phyloP scores from a whole-genome alignment of 2,797 vertebrate species.

The Etheostoma nigrum region DNA sequence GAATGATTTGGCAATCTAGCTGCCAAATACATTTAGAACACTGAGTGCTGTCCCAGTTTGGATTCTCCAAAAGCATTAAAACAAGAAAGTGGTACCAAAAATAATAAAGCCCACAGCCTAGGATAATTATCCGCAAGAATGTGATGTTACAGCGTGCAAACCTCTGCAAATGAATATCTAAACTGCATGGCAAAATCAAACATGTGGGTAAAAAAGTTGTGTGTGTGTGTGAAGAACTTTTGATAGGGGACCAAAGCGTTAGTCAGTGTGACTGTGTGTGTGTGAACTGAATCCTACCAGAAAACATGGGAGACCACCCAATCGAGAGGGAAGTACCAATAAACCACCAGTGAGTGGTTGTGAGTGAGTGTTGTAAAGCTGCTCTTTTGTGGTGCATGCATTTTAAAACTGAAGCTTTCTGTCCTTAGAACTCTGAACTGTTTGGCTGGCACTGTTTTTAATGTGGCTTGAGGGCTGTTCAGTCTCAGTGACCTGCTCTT shows the following conservation, averaged over 20 bases:
- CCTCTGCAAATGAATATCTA: constrained; percentile 13
- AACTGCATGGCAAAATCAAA: constrained; percentile 25
- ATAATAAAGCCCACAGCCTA: constrained; percentile 46
- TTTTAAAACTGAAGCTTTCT: constrained; percentile 57
- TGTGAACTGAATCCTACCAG: constrained; percentile 32
- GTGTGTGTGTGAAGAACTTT: constrained; percentile 7
- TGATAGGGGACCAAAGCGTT: constrained; percentile 12
- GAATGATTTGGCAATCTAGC: constrained; percentile 24
- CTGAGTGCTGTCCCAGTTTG: constrained; percentile 27
- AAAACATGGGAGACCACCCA: constrained; percentile 67
- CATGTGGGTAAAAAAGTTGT: constrained; percentile 4
- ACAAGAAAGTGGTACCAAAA: constrained; percentile 37
- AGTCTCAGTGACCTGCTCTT: constrained; percentile 49
- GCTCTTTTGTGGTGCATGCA: constrained; percentile 54
- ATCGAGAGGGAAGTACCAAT: constrained; percentile 64
- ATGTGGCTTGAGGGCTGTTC: constrained; percentile 57
- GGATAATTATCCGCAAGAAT: constrained; percentile 46
- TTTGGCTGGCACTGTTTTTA: constrained; percentile 49
- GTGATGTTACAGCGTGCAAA: constrained; percentile 40
- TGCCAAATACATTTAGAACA: constrained; percentile 42
- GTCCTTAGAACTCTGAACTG: constrained; percentile 58
- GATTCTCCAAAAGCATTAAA: constrained; percentile 38
- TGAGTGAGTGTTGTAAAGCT: constrained; percentile 43
- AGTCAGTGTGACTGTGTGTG: constrained; percentile 12
- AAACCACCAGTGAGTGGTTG: constrained; percentile 51